These are phyloP conservation scores for Cordilura impudica DNA, from an alignment of 2,888 invertebrate species.

Conservation along the genomic window DNA sequence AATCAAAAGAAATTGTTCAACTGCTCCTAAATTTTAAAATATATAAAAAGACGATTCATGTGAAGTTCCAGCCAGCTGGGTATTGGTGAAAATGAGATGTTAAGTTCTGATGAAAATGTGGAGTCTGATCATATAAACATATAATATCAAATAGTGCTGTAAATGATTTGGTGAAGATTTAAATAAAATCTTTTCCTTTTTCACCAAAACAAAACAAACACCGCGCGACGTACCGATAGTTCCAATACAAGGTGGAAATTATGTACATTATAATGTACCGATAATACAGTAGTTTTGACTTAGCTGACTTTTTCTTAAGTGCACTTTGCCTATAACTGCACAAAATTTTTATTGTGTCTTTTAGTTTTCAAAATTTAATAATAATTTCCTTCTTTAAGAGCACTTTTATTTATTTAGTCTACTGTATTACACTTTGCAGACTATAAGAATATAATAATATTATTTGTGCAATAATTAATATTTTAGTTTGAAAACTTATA, in stretches of 20 bases:
- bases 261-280: conserved; percentile 36
- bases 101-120: conserved; percentile 19
- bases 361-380: too few relatives aligned
- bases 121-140: conserved; percentile 25
- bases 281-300: too few relatives aligned
- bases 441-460: too few relatives aligned
- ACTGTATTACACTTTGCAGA: too few relatives aligned
- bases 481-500: too few relatives aligned
- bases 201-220: conserved; percentile 43
- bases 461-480: too few relatives aligned
- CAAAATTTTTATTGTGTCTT: too few relatives aligned
- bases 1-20: conserved; percentile 44
- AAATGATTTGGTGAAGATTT: conserved; percentile 36
- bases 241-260: too few relatives aligned
- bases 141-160: conserved; percentile 24
- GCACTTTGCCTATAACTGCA: too few relatives aligned
- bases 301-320: too few relatives aligned
- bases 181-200: conserved; percentile 32
- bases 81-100: conserved; percentile 10
- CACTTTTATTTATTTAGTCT: too few relatives aligned
- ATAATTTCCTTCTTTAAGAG: too few relatives aligned
- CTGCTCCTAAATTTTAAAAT: conserved; percentile 33
- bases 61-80: conserved; percentile 28
- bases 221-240: conserved; percentile 26
- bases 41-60: conserved; percentile 19